Base-by-base conservation (phyloP, 2,113 vertebrate species). In the Monopterus albus region DNA sequence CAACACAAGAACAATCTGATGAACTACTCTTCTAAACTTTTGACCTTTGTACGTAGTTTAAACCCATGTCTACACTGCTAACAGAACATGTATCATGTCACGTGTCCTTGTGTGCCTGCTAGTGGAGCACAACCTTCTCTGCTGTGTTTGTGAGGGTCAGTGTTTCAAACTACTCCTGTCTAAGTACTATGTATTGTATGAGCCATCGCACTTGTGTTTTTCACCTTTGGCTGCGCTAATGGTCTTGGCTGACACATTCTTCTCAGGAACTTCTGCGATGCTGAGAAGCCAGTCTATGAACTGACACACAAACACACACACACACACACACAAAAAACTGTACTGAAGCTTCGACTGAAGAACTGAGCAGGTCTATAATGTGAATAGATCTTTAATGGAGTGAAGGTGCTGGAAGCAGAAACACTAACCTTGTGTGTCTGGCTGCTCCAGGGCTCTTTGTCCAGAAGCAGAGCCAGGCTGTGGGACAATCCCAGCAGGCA, bases 201-300 rank as follows among this genome's bases (percentile, higher is more conserved):
- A n/a, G n/a, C n/a, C n/a, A n/a, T n/a, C n/a, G n/a, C n/a, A n/a
- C n/a, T n/a, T n/a, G n/a, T n/a, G n/a, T n/a, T n/a, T n/a, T n/a
- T 88, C 91, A 99, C 98, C 98, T 96, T 92, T 96, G 55, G 95
- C 88, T 38, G 94, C 77, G 47, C 79, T 64, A 49, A 72, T 63
- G 13, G 93, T 94, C 13, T 82, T 73, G 3, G 86, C 15, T 0
- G 96, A 96, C 75, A 97, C 80, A 45, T 51, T 87, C 74, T 92
- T 88, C 10, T 91, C 85, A 39, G 96, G 94, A 63, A 87, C 90
- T 82, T 96, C 96, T 58, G 89, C 81, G 58, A 99, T 92, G 89
- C 38, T 93, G 66, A 97, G 92, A 2, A 98, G 85, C 97, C 97
- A 99, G 77, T 99, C 96, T 82, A 98, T 93, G 88, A 98, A 96